Conservation (phyloP, 2,113 vertebrate species). For the Rhizomys pruinosus region DNA sequence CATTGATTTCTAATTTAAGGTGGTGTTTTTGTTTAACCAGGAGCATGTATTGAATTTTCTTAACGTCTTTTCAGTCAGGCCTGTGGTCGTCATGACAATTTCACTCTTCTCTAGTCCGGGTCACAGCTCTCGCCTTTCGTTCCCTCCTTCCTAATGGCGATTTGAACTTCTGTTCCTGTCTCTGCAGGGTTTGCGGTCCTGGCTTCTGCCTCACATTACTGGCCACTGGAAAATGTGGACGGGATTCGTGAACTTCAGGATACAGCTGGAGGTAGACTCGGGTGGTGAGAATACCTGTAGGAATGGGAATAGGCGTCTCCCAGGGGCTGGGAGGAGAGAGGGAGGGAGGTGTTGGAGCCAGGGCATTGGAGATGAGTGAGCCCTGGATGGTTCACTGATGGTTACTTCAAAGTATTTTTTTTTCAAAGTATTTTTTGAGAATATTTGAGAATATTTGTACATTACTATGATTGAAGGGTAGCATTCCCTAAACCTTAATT, state of each 20-base stretch:
- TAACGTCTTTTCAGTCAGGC: neutral
- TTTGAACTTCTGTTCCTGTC: neutral
- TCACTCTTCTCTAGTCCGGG: neutral
- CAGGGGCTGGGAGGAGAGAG: neutral
- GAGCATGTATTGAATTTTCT: neutral
- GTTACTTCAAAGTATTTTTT: neutral
- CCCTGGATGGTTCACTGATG: neutral
- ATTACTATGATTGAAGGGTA: neutral
- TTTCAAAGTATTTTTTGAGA: neutral
- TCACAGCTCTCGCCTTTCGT: neutral
- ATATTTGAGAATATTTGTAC: neutral
- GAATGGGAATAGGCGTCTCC: neutral
- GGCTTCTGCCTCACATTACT: conserved; percentile 95
- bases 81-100: fast-evolving
- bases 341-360: neutral
- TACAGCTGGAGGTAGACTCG: conserved; percentile 89
- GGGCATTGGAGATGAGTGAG: neutral
- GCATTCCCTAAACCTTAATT: neutral
- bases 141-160: neutral
- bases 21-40: neutral
- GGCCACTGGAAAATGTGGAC: conserved; percentile 94
- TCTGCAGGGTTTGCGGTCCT: conserved; percentile 92
- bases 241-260: conserved; percentile 93
- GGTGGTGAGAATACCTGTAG: neutral
- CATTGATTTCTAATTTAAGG: neutral